Evolutionary conservation across 2,113 vertebrate genomes (phyloP).

Genomic region (Pollimyrus isidori): DNA sequence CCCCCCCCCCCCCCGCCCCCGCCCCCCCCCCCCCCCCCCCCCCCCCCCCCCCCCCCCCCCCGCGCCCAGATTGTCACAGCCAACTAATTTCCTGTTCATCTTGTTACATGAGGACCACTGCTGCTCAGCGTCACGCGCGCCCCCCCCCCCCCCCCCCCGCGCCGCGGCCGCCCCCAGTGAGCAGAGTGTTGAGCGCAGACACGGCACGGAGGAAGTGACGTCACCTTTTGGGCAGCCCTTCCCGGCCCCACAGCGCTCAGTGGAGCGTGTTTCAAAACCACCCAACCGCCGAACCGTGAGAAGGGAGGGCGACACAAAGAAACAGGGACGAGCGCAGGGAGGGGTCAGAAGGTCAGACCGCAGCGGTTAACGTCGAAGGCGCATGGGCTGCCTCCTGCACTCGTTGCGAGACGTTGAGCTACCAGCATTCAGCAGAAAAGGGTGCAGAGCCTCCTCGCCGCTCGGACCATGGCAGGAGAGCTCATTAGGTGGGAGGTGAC

Average conservation of each 20-base stretch:
- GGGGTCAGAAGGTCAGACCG: background rate
- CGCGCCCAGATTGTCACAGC: no score
- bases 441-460: background rate
- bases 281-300: background rate
- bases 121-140: no score
- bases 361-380: background rate
- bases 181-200: background rate
- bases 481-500: no score
- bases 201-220: background rate
- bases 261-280: background rate
- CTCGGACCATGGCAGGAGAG: background rate
- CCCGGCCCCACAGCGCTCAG: background rate
- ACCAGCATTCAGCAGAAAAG: background rate
- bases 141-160: no score
- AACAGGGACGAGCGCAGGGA: background rate
- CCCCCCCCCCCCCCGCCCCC: no score
- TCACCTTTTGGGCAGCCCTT: constrained; percentile 35
- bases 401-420: background rate
- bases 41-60: no score
- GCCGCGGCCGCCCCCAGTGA: no score
- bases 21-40: no score
- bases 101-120: no score
- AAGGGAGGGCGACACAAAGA: background rate
- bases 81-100: no score
- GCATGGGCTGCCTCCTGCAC: background rate